Conservation (phyloP, 2,113 vertebrate species). For the Tetrao urogallus region DNA sequence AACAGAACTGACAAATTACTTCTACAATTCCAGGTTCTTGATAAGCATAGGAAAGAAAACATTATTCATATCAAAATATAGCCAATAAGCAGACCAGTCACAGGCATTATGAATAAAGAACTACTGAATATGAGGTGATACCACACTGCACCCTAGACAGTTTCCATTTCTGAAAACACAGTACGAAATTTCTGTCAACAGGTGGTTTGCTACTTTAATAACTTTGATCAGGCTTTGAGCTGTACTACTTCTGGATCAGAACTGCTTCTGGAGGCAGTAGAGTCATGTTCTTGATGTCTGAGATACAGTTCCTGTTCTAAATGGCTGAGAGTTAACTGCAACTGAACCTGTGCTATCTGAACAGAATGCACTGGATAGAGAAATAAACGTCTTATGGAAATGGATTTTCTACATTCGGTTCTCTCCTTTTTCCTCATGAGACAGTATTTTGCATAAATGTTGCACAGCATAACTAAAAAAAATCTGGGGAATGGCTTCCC, state of each 20-base stretch:
- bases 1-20: neutral
- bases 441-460: neutral
- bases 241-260: neutral
- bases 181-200: neutral
- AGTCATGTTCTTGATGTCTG: neutral
- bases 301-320: neutral
- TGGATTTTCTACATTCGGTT: neutral
- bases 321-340: neutral
- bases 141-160: neutral
- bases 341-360: neutral
- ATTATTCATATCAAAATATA: neutral
- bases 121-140: neutral
- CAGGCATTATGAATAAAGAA: neutral
- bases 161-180: neutral
- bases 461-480: neutral
- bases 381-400: neutral
- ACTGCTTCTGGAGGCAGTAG: neutral
- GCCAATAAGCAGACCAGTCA: neutral
- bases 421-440: neutral
- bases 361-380: neutral
- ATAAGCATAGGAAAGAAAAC: neutral
- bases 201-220: neutral
- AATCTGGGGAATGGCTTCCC: neutral
- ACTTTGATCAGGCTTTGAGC: neutral
- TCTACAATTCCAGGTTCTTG: neutral